Base-by-base conservation (phyloP, 2,797 vertebrate species). In the Platyrinchus mystaceus region DNA sequence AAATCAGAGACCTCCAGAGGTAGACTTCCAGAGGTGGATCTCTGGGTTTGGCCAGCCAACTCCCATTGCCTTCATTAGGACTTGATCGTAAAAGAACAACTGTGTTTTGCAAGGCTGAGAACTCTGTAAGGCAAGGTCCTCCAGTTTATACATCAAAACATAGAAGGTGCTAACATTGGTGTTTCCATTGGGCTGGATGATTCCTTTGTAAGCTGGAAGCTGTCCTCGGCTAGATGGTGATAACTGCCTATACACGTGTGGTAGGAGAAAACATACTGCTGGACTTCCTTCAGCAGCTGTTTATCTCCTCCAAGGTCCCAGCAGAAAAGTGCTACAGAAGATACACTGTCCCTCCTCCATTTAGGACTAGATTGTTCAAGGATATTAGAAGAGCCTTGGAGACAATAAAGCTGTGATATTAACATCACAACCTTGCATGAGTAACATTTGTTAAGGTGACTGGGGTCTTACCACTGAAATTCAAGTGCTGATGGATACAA, bases 161-260 rank as follows among this genome's bases (percentile, higher is more conserved):
- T 1, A 23, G 10, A 60, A 60, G 44, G 20, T 56, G 30, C 10
- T 36, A 55, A 62, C 5, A 32, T 18, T 37, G 41, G 28, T 23
- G 30, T 24, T 41, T 84, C 46, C 21, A 13, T 1, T 6, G 28
- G 43, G 44, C 10, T 47, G 22, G 44, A 32, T 20, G 17, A 30
- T 26, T 76, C 23, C 63, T 59, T 52, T 74, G 14, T 14, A 56
- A 63, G 44, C n/a, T 74, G 82, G 80, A 75, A 77, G 43, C 14
- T 46, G 27, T 28, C 13, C 50, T 73, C 3, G 1, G 16, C 7
- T 59, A 32, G 64, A 27, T 89, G 60, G 30, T 0, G 0, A 24
- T 11, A 46, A 24, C 39, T 66, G 62, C 79, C 56, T 22, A 4
- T 7, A 19, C 2, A 5, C 0, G 0, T 14, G 16, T 11, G 7